phyloP scores from a whole-genome alignment of 2,797 vertebrate species.

The Falco berigora region DNA sequence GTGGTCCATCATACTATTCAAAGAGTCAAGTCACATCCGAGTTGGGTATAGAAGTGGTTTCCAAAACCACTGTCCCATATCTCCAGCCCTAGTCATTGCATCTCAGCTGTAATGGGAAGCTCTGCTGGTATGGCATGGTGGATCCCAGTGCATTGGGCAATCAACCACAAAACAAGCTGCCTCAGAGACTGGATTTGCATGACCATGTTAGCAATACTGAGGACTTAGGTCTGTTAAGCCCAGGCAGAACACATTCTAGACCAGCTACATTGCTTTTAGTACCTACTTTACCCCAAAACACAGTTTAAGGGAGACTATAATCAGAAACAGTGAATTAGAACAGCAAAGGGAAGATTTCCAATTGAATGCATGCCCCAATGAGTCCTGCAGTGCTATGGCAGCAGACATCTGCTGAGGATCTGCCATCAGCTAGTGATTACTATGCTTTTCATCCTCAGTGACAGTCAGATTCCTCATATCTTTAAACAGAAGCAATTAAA shows the following conservation, averaged over 20 bases:
- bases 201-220: fast-evolving
- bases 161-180: background rate
- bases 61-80: background rate
- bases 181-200: background rate
- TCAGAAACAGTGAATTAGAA: background rate
- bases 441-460: background rate
- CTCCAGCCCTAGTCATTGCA: background rate
- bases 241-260: background rate
- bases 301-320: background rate
- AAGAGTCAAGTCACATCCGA: background rate
- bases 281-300: background rate
- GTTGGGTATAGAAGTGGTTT: background rate
- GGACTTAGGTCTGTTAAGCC: background rate
- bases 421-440: background rate
- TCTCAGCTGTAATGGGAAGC: background rate
- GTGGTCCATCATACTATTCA: background rate
- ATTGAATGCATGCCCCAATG: background rate
- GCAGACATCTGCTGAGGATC: background rate
- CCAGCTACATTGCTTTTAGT: background rate
- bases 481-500: constrained; percentile 27
- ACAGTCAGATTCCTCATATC: background rate
- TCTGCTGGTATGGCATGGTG: background rate
- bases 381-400: background rate
- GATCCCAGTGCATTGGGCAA: fast-evolving
- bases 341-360: background rate